Evolutionary conservation across 1,140 invertebrate genomes (phyloP), one percentile per base, ranked within the genome.

Genomic region (Eriocheir sinensis): DNA sequence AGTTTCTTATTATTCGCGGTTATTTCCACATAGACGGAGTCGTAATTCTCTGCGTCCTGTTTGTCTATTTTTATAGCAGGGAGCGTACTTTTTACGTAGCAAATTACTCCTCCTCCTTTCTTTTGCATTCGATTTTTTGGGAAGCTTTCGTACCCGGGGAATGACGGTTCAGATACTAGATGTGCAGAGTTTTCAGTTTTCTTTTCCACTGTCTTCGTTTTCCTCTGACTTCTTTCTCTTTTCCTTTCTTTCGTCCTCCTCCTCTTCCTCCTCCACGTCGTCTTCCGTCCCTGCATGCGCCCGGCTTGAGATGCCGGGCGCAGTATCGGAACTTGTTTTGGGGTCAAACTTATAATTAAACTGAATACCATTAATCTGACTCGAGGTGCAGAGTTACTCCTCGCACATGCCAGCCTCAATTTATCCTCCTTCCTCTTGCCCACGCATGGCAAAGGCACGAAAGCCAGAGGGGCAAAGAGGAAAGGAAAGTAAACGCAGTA

Each of bases 321-420:
- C 60, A 21, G 60, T 21, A 72, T 72, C n/a, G 60, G 60, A 72
- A 72, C 60, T 72, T 72, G 60, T 72, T 72, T 72, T 72, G 60
- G 60, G 60, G 60, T 72, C 60, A 72, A 72, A 72, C 60, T 72
- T 72, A n/a, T 72, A 72, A 72, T 72, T 72, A 72, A 72, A 72
- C 60, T 72, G 60, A 72, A 72, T 72, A 72, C 60, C 60, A 72
- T 72, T 72, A 72, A 72, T 72, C 60, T 72, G 60, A 72, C 60
- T 72, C 12, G 60, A 72, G 60, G 27, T 72, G 60, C 60, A 0
- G 60, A 72, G 21, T 72, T 72, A n/a, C n/a, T 72, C 60, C 60
- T 72, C 60, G 12, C 60, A 72, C 60, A 12, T n/a, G 12, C 60
- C 60, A 6, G n/a, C 60, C 60, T 27, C 60, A 72, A n/a, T n/a